phyloP scores from a whole-genome alignment of 2,797 vertebrate species.

The Rhadinocentrus ornatus region DNA sequence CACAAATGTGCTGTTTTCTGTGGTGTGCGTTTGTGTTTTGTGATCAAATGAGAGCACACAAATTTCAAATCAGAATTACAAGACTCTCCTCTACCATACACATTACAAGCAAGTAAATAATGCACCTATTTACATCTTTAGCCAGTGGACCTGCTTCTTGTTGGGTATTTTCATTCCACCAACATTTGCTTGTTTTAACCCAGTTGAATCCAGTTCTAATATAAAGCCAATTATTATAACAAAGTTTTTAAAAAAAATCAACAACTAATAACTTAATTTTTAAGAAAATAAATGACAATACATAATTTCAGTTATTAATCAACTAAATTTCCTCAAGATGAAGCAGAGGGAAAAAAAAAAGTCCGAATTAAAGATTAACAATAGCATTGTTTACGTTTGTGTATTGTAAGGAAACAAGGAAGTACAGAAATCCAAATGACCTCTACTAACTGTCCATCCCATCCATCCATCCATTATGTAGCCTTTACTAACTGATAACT shows the following conservation, averaged over 20 bases:
- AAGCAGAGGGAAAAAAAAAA: no score
- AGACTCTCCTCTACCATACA: neutral
- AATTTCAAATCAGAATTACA: constrained; percentile 13
- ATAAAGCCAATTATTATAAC: no score
- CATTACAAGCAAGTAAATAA: neutral
- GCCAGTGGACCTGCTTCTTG: neutral
- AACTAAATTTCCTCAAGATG: no score
- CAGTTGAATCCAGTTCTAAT: neutral
- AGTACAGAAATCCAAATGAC: neutral
- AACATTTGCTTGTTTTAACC: neutral
- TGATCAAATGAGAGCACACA: neutral
- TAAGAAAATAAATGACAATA: neutral
- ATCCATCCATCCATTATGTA: no score
- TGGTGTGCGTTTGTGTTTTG: constrained; percentile 20
- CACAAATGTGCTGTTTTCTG: neutral
- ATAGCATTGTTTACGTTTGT: no score
- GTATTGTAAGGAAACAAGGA: neutral
- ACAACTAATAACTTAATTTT: neutral
- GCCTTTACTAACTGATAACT: neutral
- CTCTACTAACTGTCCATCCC: no score
- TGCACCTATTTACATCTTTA: neutral
- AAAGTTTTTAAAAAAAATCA: neutral
- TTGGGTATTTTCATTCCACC: neutral
- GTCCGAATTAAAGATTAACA: no score
- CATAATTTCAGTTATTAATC: no score